Evolutionary conservation across 2,797 vertebrate species (phyloP), one percentile per base, ranked within the genome.

Genomic region (Bovichtus diacanthus): DNA sequence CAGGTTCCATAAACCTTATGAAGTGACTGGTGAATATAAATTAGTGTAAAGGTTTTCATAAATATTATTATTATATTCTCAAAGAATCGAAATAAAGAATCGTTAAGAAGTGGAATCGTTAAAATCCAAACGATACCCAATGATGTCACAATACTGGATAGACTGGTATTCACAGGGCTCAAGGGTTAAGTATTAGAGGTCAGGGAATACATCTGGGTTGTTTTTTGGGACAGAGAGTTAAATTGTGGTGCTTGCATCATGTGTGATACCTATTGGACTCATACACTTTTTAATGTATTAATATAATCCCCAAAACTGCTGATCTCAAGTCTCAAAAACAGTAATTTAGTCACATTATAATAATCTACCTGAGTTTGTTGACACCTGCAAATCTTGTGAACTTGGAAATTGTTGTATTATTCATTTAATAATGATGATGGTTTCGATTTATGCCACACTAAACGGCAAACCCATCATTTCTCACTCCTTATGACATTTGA

Each of bases 301-400:
- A n/a, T 38, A 4, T 19, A 51, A 43, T n/a, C 12, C 39, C 13
- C 10, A 31, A 55, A 78, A 43, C n/a, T 29, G 11, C 25, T 54
- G 13, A 46, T 47, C n/a, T n/a, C n/a, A n/a, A 18, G 19, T 70
- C 7, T 38, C 27, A 73, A 58, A 67, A 69, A 56, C 0, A 65
- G 15, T 61, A 2, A 11, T 53, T 46, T 8, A 23, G 18, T 61
- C 21, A 8, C 46, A 39, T 2, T 13, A 19, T 39, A 36, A 46
- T n/a, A 4, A 46, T 39, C 27, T 19, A 27, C 39, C 21, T 38
- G 4, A 47, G 47, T 29, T 16, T 55, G 8, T 23, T 16, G 7
- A 55, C 5, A 12, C 18, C 15, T 63, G 47, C 43, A 49, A 36
- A 44, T 21, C 43, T 62, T 67, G 25, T 25, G 2, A 53, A 10